Evolutionary conservation across 2,888 invertebrate genomes (phyloP).

Genomic region (Drosophila conformis): DNA sequence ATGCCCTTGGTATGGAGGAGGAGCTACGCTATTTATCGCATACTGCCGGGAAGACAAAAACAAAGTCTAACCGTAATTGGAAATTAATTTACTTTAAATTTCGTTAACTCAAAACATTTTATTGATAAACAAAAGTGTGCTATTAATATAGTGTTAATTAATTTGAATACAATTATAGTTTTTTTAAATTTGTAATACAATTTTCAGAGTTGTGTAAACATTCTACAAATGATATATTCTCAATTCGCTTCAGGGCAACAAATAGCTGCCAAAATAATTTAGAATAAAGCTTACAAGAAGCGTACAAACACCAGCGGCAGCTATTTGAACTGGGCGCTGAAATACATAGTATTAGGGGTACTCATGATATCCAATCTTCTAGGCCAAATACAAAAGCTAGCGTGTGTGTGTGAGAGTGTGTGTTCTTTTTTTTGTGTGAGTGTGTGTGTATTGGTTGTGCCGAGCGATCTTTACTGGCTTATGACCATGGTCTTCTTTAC

Average conservation of each 20-base stretch:
- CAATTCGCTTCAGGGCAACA: slow-evolving; percentile 61
- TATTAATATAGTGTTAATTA: neutral
- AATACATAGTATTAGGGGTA: slow-evolving; percentile 53
- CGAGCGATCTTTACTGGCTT: slow-evolving; percentile 73
- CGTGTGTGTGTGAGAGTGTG: slow-evolving; percentile 34
- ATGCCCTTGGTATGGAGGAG: slow-evolving; percentile 66
- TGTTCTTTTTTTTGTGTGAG: slow-evolving; percentile 13
- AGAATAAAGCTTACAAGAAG: slow-evolving; percentile 72
- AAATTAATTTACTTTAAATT: neutral
- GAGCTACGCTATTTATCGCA: slow-evolving; percentile 49
- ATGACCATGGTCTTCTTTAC: slow-evolving; percentile 83
- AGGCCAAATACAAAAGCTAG: slow-evolving; percentile 51
- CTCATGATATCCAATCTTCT: slow-evolving; percentile 31
- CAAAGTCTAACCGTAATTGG: slow-evolving; percentile 30
- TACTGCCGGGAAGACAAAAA: slow-evolving; percentile 1
- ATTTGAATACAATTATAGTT: neutral
- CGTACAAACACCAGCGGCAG: slow-evolving; percentile 67
- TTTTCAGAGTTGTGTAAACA: too few species aligned
- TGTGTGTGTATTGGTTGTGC: slow-evolving; percentile 29
- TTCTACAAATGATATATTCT: slow-evolving; percentile 36
- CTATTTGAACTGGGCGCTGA: slow-evolving; percentile 71
- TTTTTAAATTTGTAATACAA: slow-evolving; percentile 31
- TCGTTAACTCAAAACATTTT: slow-evolving; percentile 56
- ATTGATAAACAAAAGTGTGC: slow-evolving; percentile 58
- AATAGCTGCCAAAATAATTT: slow-evolving; percentile 71